Evolutionary conservation across 2,888 invertebrate genomes (phyloP), one percentile per base, ranked within the genome.

Genomic region (Mythimna loreyi): DNA sequence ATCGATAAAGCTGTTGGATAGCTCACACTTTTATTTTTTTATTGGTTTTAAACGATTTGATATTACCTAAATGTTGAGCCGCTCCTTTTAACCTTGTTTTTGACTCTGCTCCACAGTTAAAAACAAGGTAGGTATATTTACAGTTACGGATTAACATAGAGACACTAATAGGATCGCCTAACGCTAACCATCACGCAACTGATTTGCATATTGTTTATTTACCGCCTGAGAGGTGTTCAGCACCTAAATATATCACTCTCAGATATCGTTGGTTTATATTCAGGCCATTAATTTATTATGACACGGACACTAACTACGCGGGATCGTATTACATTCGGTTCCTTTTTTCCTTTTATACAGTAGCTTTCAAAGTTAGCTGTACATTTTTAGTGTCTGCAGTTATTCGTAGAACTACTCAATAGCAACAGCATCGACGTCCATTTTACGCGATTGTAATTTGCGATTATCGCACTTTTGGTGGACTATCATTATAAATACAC

Each of bases 151-250:
- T 75, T 70, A 61, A 61, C 49, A 67, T 59, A 52, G 40, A 65
- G 21, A 49, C 61, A 58, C 56, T 76, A 57, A 76, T 67, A 55
- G 50, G 50, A 75, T 47, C 55, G 5, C 33, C 62, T 59, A 53
- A 75, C 45, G 49, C 25, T 28, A 40, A 43, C 28, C 49, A 52
- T 56, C 62, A 60, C 53, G 61, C 40, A 59, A 72, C 55, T 67
- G 30, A 63, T 75, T 72, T 62, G 53, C 72, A 62, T 75, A 62
- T 72, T 50, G 64, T 60, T 60, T 73, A 67, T 72, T 72, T 72
- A 43, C 72, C 58, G 67, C 16, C 66, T 53, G 21, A 28, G 71
- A 67, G 19, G 47, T 67, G 58, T 67, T 45, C 56, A 50, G 64
- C 56, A 71, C 47, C 71, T 64, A 63, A 71, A 70, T 70, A 70